Conservation (phyloP, 2,797 vertebrate genomes). For the Anomalospiza imberbis region DNA sequence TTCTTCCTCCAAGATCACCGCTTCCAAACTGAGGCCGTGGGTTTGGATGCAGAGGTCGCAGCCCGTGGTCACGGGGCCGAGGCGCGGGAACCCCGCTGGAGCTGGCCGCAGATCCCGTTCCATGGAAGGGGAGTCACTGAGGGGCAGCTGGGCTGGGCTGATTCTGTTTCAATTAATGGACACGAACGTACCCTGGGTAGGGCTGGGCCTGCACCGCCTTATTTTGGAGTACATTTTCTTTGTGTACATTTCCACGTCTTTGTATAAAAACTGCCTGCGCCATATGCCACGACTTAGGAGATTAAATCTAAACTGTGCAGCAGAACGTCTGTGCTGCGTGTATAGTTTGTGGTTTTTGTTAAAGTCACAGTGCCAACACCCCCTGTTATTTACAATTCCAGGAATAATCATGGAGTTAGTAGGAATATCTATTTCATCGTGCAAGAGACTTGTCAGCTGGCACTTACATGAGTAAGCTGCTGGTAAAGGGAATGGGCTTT, state of each 20-base stretch:
- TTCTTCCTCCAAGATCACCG: not conserved
- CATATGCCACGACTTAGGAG: not conserved
- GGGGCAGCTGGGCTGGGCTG: not conserved
- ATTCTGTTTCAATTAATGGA: not conserved
- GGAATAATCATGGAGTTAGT: not conserved
- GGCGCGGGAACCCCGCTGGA: not conserved
- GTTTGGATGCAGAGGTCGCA: not conserved
- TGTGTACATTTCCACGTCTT: slow-evolving; percentile 11
- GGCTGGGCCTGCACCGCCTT: not conserved
- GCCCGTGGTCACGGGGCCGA: not conserved
- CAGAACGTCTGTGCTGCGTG: not conserved
- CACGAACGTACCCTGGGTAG: not conserved
- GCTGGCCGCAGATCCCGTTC: not conserved
- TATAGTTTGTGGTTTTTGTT: not conserved
- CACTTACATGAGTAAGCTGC: slow-evolving; percentile 23
- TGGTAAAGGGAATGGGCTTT: not conserved
- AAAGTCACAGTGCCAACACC: slow-evolving; percentile 10
- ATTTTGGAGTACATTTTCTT: not conserved
- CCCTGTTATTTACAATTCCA: slow-evolving; percentile 45
- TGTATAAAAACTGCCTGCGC: not conserved
- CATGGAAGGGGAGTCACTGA: not conserved
- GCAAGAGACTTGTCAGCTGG: slow-evolving; percentile 37
- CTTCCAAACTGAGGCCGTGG: not conserved
- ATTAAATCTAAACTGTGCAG: not conserved
- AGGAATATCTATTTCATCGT: not conserved